Base-by-base conservation (phyloP, 2,797 vertebrate species). In the Merluccius polli region DNA sequence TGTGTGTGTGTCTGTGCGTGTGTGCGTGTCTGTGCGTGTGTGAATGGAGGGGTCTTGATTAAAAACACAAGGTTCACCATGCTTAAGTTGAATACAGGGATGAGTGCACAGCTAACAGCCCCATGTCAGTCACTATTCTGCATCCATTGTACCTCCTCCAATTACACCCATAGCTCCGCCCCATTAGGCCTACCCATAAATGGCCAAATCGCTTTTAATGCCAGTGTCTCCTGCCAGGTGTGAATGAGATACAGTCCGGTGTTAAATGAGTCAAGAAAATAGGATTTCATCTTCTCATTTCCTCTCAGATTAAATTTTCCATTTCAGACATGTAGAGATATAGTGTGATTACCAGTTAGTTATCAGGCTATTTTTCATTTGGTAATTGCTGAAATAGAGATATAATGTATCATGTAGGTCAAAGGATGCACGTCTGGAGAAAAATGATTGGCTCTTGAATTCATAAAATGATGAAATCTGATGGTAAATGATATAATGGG, bases 271-370 rank as follows among this genome's bases (percentile, higher is more conserved):
- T 91, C 81, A 78, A 89, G n/a, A 90, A 83, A 81, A 74, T 74
- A 79, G 79, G 87, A 88, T 85, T 75, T 80, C 80, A 88, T 92
- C 91, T 89, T 52, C 81, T 76, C 48, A 74, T 89, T 93, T 90
- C 88, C 83, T 83, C 82, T 80, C 74, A 79, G 71, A 83, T 83
- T 76, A 75, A 86, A 91, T 30, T 92, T 90, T 86, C 59, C 11
- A 27, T 27, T 65, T 65, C 24, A 27, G 11, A 79, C 73, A 81
- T 88, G 89, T 83, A 88, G 83, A 16, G 6, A 69, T 69, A 30
- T 32, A 1, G 16, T 5, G 59, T 27, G 59, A 65, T 65, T 27
- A 13, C 59, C 24, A 27, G 9, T 9, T 59, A 65, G n/a, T 65
- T 65, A 9, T 21, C 52, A 27, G 27, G 10, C 0, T 27, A 27